Evolutionary conservation across 2,797 vertebrate species (phyloP), one percentile per base, ranked within the genome.

Genomic region (Anguilla megastoma): DNA sequence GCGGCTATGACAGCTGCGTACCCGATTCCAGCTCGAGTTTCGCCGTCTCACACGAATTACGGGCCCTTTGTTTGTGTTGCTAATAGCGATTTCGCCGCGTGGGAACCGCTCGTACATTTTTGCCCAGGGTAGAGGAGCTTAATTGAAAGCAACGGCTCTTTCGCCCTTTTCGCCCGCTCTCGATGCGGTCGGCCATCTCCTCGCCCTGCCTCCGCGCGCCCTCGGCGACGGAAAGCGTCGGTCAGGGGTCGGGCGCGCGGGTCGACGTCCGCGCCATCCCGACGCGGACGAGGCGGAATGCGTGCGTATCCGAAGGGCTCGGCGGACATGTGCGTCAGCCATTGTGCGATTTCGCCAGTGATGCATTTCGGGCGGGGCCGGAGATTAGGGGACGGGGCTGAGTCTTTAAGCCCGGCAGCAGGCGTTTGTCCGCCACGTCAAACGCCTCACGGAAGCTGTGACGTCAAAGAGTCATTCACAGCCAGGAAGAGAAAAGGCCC

Each of bases 51-150:
- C 66, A 56, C 80, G 69, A 89, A 89, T 89, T 79, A 87, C 84
- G 8, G 16, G 79, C 33, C 87, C 48, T 86, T 27, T 90, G 87
- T 90, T 91, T 91, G 89, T 89, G 89, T 90, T 89, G 69, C 88
- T 90, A 88, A 90, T 89, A 89, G 89, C 56, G 80, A 88, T 86
- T 88, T 85, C 83, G 84, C 84, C 87, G 80, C 10, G n/a, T 89
- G 87, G 36, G 69, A 87, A 84, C 85, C 52, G 36, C 52, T 87
- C 69, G 83, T 60, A 74, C 21, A 56, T 87, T 89, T 48, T 90
- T 56, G 82, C 86, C 33, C 82, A 50, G 24, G 71, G 56, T 3
- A 79, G 74, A 79, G 33, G 33, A 9, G 48, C 54, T 80, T 87
- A 50, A 76, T 79, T 33, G 66, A 79, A 83, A n/a, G 69, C 85